Base-by-base conservation (phyloP, 64 coral and sea anemone species). In the Porites australiensis region DNA sequence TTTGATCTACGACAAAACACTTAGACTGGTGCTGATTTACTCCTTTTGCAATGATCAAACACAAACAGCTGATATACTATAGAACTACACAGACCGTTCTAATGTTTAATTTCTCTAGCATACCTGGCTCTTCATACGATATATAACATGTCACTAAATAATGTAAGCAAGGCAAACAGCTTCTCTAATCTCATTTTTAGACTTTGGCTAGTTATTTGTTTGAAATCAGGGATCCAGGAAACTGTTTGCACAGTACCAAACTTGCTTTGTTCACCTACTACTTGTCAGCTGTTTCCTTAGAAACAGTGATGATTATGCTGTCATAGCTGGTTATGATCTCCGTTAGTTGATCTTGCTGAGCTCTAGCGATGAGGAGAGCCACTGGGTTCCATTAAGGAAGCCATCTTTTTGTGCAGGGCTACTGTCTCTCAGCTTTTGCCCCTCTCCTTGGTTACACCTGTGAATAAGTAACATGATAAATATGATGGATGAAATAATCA, bases 321-420 rank as follows among this genome's bases (percentile, higher is more conserved):
- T 12, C 54, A 57, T 5, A 12, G 54, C 12, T 7, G 54, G 7
- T 9, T 57, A 57, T 37, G 27, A 37, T 64, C 62, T 64, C 62
- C 3, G 47, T 88, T 21, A 74, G 11, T 73, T 45, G 22, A 77
- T 3, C 44, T 73, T 14, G 13, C n/a, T 88, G 50, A 88, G 70
- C 58, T 75, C 86, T 70, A 88, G 15, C 8, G 86, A 88, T 58
- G 86, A 88, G 21, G 86, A 74, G 14, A 88, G 52, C 86, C 86
- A 88, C 6, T 52, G 74, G 74, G 69, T 88, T 73, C 69, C 69
- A 11, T 77, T 54, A 43, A 88, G 86, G 19, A n/a, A 58, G 52
- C 19, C n/a, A 60, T 73, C 43, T 18, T 19, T 77, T 23, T 75
- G 74, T 58, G 86, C 58, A 19, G 52, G 5, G 23, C 37, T 5